Base-by-base conservation (phyloP, 2,113 vertebrate species). In the Sturnus vulgaris region DNA sequence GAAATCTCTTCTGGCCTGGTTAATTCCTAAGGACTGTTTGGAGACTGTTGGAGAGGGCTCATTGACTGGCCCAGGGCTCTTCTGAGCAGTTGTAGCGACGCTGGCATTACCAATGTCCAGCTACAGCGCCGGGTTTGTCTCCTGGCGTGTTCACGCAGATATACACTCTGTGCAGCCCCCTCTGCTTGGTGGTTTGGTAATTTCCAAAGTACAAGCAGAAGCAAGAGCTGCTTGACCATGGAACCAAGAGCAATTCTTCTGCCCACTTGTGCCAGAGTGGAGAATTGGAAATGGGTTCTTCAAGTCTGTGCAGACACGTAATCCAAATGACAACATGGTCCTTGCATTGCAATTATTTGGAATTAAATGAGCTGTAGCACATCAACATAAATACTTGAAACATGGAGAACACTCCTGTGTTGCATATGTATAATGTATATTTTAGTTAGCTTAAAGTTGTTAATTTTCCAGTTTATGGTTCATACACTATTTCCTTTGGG, bases 281-380 rank as follows among this genome's bases (percentile, higher is more conserved):
- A 61, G 55, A 73, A 72, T 30, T 30, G 31, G 15, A 61, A 77
- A 57, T 4, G 3, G 4, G 6, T 30, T 88, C 71, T 70, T 46
- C 28, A 66, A 10, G 30, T 66, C 40, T 59, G 11, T 2, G 0
- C 46, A 56, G 69, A 5, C 13, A 2, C 0, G 0, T 65, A 46
- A 55, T 82, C 33, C 69, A 78, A 47, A 40, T 52, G 33, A n/a
- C 47, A 52, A 9, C 30, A 3, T 31, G 52, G 42, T 64, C 37
- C 25, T 65, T 65, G 42, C 37, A 23, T 27, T 80, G 65, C 25
- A 82, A 20, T 64, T 89, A 52, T 64, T 85, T 87, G 68, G 37
- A 56, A 72, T 44, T 12, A 65, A 87, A 66, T 50, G 23, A 80
- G 31, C 15, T 6, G 2, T 25, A 72, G 37, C 11, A 13, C 42